Base-by-base conservation (phyloP, 2,113 vertebrate genomes). In the Peromyscus polionotus region DNA sequence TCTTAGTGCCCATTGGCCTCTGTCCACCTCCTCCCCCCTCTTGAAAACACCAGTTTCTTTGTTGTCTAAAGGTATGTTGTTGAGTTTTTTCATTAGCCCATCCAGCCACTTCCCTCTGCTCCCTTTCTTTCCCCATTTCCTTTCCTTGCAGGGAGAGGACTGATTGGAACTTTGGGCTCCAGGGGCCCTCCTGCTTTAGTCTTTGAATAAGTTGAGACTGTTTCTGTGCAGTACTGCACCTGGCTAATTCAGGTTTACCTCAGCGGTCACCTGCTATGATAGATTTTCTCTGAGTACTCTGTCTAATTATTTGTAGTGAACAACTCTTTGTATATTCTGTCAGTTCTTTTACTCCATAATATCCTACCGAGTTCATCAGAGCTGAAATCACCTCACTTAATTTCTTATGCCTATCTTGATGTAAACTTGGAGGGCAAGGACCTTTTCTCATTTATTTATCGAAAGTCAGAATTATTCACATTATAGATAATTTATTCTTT, bases 41-140 rank as follows among this genome's bases (percentile, higher is more conserved):
- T 42, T 61, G 57, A 84, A 61, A 59, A 84, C 57, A 84, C 36
- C 33, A 63, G 54, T 90, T 93, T 95, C 28, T n/a, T 92, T 95
- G 51, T 57, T 3, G 51, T 54, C 51, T 79, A 79, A 54, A 31
- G 39, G 26, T 65, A 42, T 70, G 12, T 81, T 59, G 59, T 48
- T 70, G 16, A 7, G 72, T 67, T 31, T 80, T 75, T 20, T 87
- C 79, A 80, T 67, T 86, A 45, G 61, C 61, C 63, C 39, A 45
- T 48, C 39, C 16, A 28, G 8, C 33, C 17, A 22, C n/a, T 84
- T 59, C 33, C 33, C 10, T 83, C 36, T 54, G 11, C 9, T n/a
- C 2, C 59, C 20, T 51, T 51, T 24, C 20, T 26, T 61, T 14
- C 31, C 2, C 33, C 12, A 65, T 79, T 48, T 63, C 12, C 42